phyloP scores from a whole-genome alignment of 1,140 invertebrate genomes.

The Drosophila santomea region DNA sequence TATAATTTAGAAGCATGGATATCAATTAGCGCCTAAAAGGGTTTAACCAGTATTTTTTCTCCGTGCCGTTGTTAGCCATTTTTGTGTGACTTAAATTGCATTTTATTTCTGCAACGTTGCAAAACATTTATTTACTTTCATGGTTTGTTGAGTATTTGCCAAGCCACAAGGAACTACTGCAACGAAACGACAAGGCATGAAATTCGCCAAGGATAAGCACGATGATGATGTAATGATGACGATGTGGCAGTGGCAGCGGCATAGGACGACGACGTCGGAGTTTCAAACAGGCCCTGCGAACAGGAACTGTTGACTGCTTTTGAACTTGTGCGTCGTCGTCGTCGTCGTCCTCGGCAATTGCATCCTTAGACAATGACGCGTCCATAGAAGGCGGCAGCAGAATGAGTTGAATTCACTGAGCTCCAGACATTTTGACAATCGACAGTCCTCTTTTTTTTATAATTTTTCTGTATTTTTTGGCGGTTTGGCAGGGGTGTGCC shows the following conservation, averaged over 20 bases:
- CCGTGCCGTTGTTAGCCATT: slow-evolving; percentile 63
- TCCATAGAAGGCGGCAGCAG: slow-evolving; percentile 21
- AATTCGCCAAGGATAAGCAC: slow-evolving; percentile 50
- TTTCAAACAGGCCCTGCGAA: slow-evolving; percentile 34
- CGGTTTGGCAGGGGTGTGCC: slow-evolving; percentile 26
- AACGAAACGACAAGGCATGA: slow-evolving; percentile 61
- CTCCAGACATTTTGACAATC: slow-evolving; percentile 54
- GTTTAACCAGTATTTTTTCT: not conserved
- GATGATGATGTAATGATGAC: slow-evolving; percentile 44
- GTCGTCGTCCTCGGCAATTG: slow-evolving; percentile 52
- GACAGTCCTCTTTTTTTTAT: slow-evolving; percentile 14
- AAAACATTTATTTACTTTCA: slow-evolving; percentile 84
- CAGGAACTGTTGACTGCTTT: slow-evolving; percentile 72
- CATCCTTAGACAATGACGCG: slow-evolving; percentile 65
- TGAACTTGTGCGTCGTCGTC: slow-evolving; percentile 67
- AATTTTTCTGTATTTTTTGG: slow-evolving; percentile 16
- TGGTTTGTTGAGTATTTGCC: slow-evolving; percentile 83
- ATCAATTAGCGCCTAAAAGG: no score
- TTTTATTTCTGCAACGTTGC: slow-evolving; percentile 83
- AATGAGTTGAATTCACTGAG: slow-evolving; percentile 27
- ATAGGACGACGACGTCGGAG: slow-evolving; percentile 21
- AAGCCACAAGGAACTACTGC: slow-evolving; percentile 75
- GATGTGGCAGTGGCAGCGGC: slow-evolving; percentile 37
- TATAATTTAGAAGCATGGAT: no score
- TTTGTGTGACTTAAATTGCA: slow-evolving; percentile 82